phyloP scores from a whole-genome alignment of 2,113 vertebrate genomes.

The Hoplias malabaricus region DNA sequence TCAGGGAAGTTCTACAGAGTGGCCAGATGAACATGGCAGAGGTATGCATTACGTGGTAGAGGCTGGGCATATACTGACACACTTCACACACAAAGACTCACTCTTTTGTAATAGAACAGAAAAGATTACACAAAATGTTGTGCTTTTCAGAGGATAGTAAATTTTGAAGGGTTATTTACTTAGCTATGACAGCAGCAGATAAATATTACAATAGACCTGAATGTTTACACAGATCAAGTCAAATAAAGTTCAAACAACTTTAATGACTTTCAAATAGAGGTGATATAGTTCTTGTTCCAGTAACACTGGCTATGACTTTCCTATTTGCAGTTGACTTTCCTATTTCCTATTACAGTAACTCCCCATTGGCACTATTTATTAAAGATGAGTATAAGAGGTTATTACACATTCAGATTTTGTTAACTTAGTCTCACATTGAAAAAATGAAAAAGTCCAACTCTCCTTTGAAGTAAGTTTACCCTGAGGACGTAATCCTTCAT shows the following conservation, averaged over 20 bases:
- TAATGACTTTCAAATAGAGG: not conserved
- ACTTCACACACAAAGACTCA: not conserved
- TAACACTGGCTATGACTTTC: not conserved
- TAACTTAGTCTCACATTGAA: too few species aligned
- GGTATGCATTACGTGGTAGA: slow-evolving; percentile 73
- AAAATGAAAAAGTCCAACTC: too few species aligned
- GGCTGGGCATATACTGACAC: too few species aligned
- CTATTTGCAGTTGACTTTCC: too few species aligned
- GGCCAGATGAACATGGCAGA: slow-evolving; percentile 84
- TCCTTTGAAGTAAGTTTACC: too few species aligned
- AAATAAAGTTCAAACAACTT: not conserved
- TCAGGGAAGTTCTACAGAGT: slow-evolving; percentile 80
- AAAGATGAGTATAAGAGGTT: not conserved
- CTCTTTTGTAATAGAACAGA: not conserved
- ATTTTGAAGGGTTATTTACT: not conserved
- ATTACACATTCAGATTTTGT: not conserved
- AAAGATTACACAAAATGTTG: not conserved
- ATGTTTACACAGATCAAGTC: not conserved
- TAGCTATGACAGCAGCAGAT: not conserved
- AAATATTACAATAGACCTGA: not conserved
- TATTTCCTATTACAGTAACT: not conserved
- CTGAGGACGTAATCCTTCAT: too few species aligned
- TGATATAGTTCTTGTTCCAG: not conserved
- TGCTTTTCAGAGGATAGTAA: not conserved
- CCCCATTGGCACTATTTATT: not conserved